phyloP scores from a whole-genome alignment of 1,140 invertebrate genomes.

The Gryon sp. region DNA sequence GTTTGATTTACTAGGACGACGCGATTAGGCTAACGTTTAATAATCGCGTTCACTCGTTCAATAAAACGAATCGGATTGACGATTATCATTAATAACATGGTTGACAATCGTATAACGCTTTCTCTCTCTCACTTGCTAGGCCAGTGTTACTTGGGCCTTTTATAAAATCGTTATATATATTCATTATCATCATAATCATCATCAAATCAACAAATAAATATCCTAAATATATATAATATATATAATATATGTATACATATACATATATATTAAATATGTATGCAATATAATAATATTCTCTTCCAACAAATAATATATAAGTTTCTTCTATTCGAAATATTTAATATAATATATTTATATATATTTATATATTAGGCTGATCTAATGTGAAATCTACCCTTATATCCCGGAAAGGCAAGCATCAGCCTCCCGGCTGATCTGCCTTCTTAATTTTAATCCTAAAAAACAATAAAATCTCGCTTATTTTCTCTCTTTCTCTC shows the following conservation, averaged over 20 bases:
- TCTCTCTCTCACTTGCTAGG: slow-evolving; percentile 62
- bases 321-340: slow-evolving; percentile 66
- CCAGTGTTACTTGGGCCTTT: slow-evolving; percentile 55
- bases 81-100: slow-evolving; percentile 24
- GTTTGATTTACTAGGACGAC: slow-evolving; percentile 2
- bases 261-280: slow-evolving; percentile 74
- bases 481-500: slow-evolving; percentile 47
- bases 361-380: slow-evolving; percentile 74
- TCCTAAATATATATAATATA: slow-evolving; percentile 77
- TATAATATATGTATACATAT: slow-evolving; percentile 67
- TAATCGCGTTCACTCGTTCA: slow-evolving; percentile 20
- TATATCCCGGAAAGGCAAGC: slow-evolving; percentile 74
- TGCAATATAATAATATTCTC: slow-evolving; percentile 76
- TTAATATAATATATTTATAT: slow-evolving; percentile 66
- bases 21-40: slow-evolving; percentile 9
- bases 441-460: slow-evolving; percentile 57
- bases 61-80: slow-evolving; percentile 47
- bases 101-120: slow-evolving; percentile 56
- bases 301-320: slow-evolving; percentile 78
- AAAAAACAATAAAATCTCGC: slow-evolving; percentile 57
- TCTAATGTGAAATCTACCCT: slow-evolving; percentile 77
- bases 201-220: slow-evolving; percentile 79
- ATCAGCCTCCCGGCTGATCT: slow-evolving; percentile 49
- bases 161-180: slow-evolving; percentile 69
- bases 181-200: slow-evolving; percentile 61